Conservation (phyloP, 2,113 vertebrate genomes). For the Oncorhynchus kisutch region DNA sequence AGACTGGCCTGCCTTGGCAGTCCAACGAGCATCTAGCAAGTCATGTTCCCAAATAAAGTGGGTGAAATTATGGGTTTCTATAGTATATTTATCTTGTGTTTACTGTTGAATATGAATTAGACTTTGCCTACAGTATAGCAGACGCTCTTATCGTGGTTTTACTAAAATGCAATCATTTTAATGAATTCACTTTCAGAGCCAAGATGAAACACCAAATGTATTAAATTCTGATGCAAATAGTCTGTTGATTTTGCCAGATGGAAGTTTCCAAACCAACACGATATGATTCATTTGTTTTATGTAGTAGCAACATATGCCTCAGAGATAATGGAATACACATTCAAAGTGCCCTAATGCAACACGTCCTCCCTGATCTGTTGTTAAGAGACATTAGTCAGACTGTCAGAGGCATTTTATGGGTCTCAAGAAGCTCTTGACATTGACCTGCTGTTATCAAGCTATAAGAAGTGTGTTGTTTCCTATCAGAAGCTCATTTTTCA, state of each 20-base stretch:
- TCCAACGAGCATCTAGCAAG: background rate
- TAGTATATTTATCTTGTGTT: background rate
- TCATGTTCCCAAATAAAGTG: background rate
- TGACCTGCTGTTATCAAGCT: no score
- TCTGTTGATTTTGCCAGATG: background rate
- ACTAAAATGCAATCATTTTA: background rate
- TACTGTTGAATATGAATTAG: background rate
- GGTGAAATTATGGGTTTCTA: background rate
- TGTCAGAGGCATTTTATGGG: no score
- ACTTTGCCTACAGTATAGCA: background rate
- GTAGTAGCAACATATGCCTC: background rate
- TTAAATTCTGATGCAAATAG: background rate
- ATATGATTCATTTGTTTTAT: no score
- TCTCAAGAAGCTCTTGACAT: no score
- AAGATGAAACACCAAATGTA: background rate
- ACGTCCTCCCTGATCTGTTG: no score
- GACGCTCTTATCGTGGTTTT: background rate
- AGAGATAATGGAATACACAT: background rate
- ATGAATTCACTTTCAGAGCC: background rate
- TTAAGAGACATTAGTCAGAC: no score
- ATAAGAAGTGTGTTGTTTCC: no score
- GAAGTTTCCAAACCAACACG: background rate
- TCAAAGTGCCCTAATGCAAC: no score
- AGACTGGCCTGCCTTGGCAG: slow-evolving; percentile 4
- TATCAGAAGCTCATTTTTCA: no score